Conservation (phyloP, 1,140 invertebrate species). For the Magallana ariakensis region DNA sequence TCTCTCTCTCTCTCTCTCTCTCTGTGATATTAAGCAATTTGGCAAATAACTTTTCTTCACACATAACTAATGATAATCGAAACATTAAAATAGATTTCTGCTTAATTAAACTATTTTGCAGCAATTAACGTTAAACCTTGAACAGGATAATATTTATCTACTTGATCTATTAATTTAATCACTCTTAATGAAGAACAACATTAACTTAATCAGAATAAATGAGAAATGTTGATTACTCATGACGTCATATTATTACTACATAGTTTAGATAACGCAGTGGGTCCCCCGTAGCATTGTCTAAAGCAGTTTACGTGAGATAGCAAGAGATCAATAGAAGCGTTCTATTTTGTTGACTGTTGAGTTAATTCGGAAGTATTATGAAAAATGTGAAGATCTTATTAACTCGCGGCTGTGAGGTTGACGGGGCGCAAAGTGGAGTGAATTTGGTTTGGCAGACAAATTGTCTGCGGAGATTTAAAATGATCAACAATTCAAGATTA, state of each 20-base stretch:
- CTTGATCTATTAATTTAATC: too few relatives aligned
- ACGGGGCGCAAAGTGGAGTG: neutral
- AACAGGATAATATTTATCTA: too few relatives aligned
- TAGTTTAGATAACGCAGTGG: neutral
- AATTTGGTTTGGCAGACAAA: conserved; percentile 32
- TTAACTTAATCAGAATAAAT: neutral
- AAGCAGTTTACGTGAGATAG: neutral
- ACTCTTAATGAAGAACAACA: neutral
- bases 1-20: too few relatives aligned
- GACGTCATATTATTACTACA: neutral
- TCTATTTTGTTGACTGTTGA: neutral
- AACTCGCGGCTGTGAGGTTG: neutral
- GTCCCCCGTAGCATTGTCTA: neutral
- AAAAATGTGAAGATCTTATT: neutral
- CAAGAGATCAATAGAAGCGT: neutral
- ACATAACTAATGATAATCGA: too few relatives aligned
- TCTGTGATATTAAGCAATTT: too few relatives aligned
- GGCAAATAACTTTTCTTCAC: too few relatives aligned
- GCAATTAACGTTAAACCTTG: too few relatives aligned
- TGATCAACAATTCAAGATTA: neutral
- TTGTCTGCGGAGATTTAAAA: neutral
- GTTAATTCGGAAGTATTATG: neutral
- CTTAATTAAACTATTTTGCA: too few relatives aligned
- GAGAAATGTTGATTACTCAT: neutral
- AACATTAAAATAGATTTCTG: too few relatives aligned